Conservation (phyloP, 92 coral and sea anemone species). For the Muricea muricata region DNA sequence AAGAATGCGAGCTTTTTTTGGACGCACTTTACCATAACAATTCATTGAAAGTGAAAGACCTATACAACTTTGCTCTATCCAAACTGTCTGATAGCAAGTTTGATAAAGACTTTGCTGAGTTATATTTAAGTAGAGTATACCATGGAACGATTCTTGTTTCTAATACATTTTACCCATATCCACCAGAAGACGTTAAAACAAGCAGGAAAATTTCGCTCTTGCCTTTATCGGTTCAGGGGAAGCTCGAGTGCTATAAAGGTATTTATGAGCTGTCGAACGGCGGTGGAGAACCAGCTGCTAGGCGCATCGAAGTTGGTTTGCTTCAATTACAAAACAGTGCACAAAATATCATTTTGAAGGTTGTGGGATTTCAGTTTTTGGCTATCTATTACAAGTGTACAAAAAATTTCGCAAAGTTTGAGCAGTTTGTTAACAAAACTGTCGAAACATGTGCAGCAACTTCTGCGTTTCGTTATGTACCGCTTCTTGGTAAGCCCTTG, state of each 20-base stretch:
- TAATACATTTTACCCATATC: neutral
- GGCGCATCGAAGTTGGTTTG: neutral
- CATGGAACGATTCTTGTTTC: neutral
- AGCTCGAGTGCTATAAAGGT: slow-evolving; percentile 38
- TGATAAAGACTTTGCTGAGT: neutral
- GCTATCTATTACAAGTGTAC: slow-evolving; percentile 12
- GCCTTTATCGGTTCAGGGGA: slow-evolving; percentile 17
- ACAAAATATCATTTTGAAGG: neutral
- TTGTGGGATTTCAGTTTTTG: neutral
- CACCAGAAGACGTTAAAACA: neutral
- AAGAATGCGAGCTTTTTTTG: slow-evolving; percentile 29
- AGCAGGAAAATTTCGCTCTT: neutral
- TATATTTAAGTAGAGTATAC: slow-evolving; percentile 29
- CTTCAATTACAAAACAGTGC: neutral
- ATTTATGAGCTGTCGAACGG: neutral
- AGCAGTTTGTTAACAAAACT: neutral
- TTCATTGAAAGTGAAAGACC: neutral
- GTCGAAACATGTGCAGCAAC: neutral
- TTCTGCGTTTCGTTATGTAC: neutral
- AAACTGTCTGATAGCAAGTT: neutral
- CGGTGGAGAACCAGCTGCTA: neutral
- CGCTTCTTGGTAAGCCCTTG: neutral
- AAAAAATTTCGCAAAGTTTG: neutral
- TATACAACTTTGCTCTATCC: slow-evolving; percentile 30
- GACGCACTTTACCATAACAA: neutral